Percentiles rank a stretch among this genome's conserved stretches.
Conservation (phyloP, 2,797 vertebrate species). For the Pseudomugil gertrudae region DNA sequence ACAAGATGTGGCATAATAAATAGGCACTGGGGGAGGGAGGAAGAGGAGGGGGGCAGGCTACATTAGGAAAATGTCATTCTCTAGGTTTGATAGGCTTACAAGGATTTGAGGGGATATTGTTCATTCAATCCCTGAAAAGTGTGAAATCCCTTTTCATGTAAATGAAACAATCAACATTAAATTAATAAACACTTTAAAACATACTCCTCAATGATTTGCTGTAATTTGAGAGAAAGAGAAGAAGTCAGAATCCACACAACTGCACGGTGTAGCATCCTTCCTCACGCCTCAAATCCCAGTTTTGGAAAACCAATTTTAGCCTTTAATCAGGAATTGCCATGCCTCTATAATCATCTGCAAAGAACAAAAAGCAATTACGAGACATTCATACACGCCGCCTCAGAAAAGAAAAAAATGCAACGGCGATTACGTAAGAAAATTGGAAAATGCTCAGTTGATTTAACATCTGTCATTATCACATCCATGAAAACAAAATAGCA, state of each 20-base stretch:
- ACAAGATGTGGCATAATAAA: slow-evolving; percentile 63
- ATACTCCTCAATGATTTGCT: slow-evolving; percentile 54
- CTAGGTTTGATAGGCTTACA: slow-evolving; percentile 66
- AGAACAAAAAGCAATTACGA: slow-evolving; percentile 81
- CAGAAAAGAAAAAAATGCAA: slow-evolving; percentile 47
- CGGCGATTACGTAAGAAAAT: slow-evolving; percentile 73
- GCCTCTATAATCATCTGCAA: slow-evolving; percentile 72
- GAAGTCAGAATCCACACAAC: slow-evolving; percentile 55
- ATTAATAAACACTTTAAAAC: slow-evolving; percentile 63
- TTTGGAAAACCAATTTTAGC: slow-evolving; percentile 74
- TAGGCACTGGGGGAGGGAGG: slow-evolving; percentile 31
- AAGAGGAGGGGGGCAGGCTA: slow-evolving; percentile 32
- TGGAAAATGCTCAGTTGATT: slow-evolving; percentile 63
- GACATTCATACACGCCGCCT: slow-evolving; percentile 61
- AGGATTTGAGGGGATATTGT: slow-evolving; percentile 67
- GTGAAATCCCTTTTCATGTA: slow-evolving; percentile 68
- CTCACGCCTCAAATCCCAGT: slow-evolving; percentile 59
- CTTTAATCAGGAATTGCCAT: slow-evolving; percentile 76
- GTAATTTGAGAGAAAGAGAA: slow-evolving; percentile 54
- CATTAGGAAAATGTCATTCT: slow-evolving; percentile 54
- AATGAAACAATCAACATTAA: slow-evolving; percentile 72
- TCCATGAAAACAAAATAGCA: slow-evolving; percentile 51
- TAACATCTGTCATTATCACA: slow-evolving; percentile 46
- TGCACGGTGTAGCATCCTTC: slow-evolving; percentile 23
- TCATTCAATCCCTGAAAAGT: slow-evolving; percentile 56